Evolutionary conservation across 1,140 invertebrate genomes (phyloP).

Genomic region (Drosophila ananassae): DNA sequence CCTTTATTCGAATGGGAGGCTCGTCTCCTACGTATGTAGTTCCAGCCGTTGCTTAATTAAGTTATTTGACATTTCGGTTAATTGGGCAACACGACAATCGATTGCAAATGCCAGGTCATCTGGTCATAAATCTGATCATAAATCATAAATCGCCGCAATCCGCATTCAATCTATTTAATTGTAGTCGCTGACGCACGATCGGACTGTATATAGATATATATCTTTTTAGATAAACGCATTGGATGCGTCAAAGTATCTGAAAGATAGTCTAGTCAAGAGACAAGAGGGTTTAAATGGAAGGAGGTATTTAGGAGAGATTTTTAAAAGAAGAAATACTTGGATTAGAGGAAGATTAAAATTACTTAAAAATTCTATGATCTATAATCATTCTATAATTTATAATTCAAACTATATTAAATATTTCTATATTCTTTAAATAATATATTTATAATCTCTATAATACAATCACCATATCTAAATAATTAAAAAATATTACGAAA

Average conservation of each 20-base stretch:
- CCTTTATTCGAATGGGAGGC: not conserved
- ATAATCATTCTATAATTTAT: too few relatives aligned
- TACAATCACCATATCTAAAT: too few relatives aligned
- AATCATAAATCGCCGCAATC: slow-evolving; percentile 33
- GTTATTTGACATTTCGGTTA: slow-evolving; percentile 65
- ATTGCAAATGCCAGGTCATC: slow-evolving; percentile 39
- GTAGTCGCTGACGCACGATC: slow-evolving; percentile 44
- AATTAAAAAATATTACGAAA: not conserved
- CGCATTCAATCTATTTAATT: slow-evolving; percentile 49
- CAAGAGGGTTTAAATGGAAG: too few relatives aligned
- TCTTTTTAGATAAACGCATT: slow-evolving; percentile 12
- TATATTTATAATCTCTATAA: too few relatives aligned
- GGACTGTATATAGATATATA: not conserved
- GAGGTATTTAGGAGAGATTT: too few relatives aligned
- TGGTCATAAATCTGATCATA: not conserved
- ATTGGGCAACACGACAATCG: slow-evolving; percentile 46
- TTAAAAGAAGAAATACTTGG: too few relatives aligned
- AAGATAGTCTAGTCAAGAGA: not conserved
- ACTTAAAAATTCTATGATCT: too few relatives aligned
- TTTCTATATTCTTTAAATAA: too few relatives aligned
- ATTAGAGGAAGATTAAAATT: too few relatives aligned
- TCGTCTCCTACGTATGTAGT: slow-evolving; percentile 12
- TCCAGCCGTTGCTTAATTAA: slow-evolving; percentile 64
- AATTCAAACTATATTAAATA: too few relatives aligned
- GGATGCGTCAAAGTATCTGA: slow-evolving; percentile 6